These are phyloP conservation scores for Meteorus sp. DNA, from an alignment of 1,140 invertebrate genomes.

Conservation along the genomic window DNA sequence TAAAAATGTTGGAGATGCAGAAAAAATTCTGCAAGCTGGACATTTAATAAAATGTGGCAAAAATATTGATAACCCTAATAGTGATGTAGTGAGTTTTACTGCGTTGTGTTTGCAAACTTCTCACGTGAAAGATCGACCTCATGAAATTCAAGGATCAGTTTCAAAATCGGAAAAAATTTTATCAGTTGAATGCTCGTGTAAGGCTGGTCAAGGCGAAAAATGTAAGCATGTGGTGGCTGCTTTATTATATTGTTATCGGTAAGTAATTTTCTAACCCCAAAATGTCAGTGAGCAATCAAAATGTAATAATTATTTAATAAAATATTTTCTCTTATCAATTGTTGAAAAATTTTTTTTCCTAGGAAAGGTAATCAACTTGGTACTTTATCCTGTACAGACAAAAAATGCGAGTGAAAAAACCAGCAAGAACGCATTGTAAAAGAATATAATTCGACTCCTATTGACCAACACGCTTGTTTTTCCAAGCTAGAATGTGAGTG, in stretches of 20 bases:
- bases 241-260: slow-evolving; percentile 20
- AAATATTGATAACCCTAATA: neutral
- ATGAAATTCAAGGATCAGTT: slow-evolving; percentile 17
- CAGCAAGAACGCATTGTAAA: neutral
- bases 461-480: neutral
- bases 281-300: neutral
- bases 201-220: slow-evolving; percentile 17
- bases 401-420: neutral
- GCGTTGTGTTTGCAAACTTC: slow-evolving; percentile 25
- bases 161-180: slow-evolving; percentile 14
- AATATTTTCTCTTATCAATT: neutral
- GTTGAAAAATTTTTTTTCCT: neutral
- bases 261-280: slow-evolving; percentile 3
- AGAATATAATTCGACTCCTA: neutral
- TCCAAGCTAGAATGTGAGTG: neutral
- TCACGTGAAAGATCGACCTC: slow-evolving; percentile 10
- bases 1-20: slow-evolving; percentile 3
- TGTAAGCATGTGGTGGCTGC: slow-evolving; percentile 22
- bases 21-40: slow-evolving; percentile 1
- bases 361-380: neutral
- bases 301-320: neutral
- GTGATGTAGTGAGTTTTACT: slow-evolving; percentile 2
- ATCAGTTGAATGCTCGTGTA: slow-evolving; percentile 18
- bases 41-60: slow-evolving; percentile 10
- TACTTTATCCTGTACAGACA: neutral